phyloP scores from a whole-genome alignment of 2,797 vertebrate species.

The Taeniopygia guttata region DNA sequence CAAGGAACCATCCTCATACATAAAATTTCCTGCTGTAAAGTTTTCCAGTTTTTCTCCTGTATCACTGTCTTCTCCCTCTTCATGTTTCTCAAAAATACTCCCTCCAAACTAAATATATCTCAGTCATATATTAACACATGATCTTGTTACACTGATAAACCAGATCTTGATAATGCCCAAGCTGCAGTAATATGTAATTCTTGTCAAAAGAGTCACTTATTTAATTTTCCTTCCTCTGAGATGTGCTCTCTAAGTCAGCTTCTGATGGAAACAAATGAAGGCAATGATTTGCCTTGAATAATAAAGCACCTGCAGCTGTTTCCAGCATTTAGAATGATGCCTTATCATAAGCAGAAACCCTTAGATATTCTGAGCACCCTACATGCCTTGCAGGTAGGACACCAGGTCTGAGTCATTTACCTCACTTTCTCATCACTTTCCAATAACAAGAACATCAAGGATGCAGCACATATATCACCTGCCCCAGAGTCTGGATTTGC shows the following conservation, averaged over 20 bases:
- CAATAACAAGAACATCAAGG: neutral
- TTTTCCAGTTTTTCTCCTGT: fast-evolving
- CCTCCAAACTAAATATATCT: neutral
- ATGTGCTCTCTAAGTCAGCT: neutral
- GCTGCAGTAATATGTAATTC: constrained; percentile 21
- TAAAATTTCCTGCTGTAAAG: neutral
- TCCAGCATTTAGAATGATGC: constrained; percentile 15
- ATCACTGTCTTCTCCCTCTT: neutral
- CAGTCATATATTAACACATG: neutral
- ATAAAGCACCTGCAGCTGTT: constrained; percentile 65
- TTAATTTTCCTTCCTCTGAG: constrained; percentile 48
- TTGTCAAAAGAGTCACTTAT: constrained; percentile 30
- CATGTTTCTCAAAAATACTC: neutral
- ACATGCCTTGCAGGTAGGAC: constrained; percentile 10
- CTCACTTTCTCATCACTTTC: neutral
- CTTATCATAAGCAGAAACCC: constrained; percentile 16
- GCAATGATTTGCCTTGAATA: constrained; percentile 53
- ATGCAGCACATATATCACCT: neutral
- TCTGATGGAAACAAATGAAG: constrained; percentile 53
- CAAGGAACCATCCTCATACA: neutral
- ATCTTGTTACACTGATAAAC: constrained; percentile 10
- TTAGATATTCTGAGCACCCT: constrained; percentile 30
- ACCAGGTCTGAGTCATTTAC: neutral
- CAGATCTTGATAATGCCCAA: constrained; percentile 16
- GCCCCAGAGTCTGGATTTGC: neutral